Percentiles rank a stretch among this genome's conserved stretches.
phyloP scores from a whole-genome alignment of 2,888 invertebrate species.

The Furcula furcula region DNA sequence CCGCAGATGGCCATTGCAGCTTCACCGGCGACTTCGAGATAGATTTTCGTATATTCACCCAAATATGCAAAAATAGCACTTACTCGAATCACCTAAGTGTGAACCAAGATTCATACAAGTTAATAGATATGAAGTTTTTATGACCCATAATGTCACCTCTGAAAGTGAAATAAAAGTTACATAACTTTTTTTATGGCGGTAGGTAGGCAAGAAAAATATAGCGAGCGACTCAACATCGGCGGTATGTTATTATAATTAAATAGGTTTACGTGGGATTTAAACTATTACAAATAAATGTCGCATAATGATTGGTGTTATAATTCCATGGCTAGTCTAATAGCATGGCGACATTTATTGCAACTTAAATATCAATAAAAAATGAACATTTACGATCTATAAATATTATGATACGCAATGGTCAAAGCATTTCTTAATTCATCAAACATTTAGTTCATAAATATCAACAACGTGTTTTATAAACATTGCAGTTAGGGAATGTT shows the following conservation, averaged over 20 bases:
- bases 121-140: conserved; percentile 65
- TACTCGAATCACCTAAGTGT: conserved; percentile 38
- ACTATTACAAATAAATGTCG: background rate
- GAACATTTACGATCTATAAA: too few relatives aligned
- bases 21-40: too few relatives aligned
- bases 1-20: too few relatives aligned
- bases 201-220: conserved; percentile 35
- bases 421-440: too few relatives aligned
- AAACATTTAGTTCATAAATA: too few relatives aligned
- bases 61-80: conserved; percentile 26
- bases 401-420: too few relatives aligned
- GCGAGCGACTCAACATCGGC: conserved; percentile 26
- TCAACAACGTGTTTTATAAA: too few relatives aligned
- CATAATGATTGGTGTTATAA: background rate
- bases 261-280: conserved; percentile 3
- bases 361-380: too few relatives aligned
- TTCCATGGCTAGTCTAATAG: too few relatives aligned
- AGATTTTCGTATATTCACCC: too few relatives aligned
- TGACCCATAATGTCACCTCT: conserved; percentile 56
- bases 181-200: conserved; percentile 47
- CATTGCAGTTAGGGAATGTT: too few relatives aligned
- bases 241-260: conserved; percentile 5
- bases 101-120: conserved; percentile 51
- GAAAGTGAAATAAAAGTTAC: conserved; percentile 60
- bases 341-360: too few relatives aligned